These are phyloP conservation scores for Virgularia gustaviana DNA, from an alignment of 92 coral and sea anemone genomes.

Conservation along the genomic window DNA sequence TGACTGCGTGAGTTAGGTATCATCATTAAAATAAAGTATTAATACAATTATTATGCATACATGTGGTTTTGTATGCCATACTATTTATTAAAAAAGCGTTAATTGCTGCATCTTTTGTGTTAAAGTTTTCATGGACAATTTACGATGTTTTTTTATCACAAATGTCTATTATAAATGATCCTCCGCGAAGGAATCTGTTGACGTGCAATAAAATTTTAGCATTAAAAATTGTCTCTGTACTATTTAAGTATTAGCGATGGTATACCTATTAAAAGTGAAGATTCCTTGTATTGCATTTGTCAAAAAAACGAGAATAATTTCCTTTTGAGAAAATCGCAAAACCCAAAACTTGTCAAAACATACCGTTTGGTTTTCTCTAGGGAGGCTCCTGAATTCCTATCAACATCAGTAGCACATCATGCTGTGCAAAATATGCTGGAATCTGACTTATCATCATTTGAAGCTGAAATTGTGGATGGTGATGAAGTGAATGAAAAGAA, in stretches of 20 bases:
- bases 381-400: conserved; percentile 60
- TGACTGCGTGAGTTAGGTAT: no score
- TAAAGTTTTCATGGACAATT: no score
- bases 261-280: neutral
- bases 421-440: conserved; percentile 55
- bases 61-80: neutral
- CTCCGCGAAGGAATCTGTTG: no score
- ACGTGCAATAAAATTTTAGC: neutral
- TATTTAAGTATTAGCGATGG: neutral
- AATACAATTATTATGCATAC: no score
- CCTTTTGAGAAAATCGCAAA: neutral
- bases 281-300: no score
- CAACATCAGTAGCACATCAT: conserved; percentile 57
- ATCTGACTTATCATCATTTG: conserved; percentile 49
- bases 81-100: neutral
- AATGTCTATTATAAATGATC: no score
- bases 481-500: conserved; percentile 40
- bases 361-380: conserved; percentile 38
- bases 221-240: neutral
- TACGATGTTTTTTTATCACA: no score
- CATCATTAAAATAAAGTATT: no score
- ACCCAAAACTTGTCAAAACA: neutral
- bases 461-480: conserved; percentile 1
- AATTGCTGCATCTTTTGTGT: no score
- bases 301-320: no score